phyloP scores from a whole-genome alignment of 53 echinoderm and acorn worm genomes.

The Temnopleurus reevesii region DNA sequence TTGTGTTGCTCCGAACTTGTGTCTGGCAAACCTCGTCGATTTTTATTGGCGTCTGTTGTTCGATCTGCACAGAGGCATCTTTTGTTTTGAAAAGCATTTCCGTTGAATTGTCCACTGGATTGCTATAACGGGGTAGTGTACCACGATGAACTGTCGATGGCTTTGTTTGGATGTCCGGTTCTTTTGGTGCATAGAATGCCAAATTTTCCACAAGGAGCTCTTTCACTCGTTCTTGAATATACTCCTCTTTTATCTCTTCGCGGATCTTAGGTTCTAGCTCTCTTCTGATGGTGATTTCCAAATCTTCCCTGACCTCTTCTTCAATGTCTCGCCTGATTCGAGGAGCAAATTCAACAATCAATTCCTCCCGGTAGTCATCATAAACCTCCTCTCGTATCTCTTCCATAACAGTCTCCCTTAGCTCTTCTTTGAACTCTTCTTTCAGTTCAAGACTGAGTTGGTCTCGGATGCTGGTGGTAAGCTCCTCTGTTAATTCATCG shows the following conservation, averaged over 20 bases:
- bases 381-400: constrained; percentile 66
- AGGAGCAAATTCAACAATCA: constrained; percentile 70
- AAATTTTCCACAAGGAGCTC: constrained; percentile 36
- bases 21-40: constrained; percentile 56
- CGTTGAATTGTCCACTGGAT: constrained; percentile 34
- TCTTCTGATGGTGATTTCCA: constrained; percentile 66
- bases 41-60: constrained; percentile 54
- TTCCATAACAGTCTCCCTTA: constrained; percentile 67
- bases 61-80: constrained; percentile 54
- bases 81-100: constrained; percentile 14
- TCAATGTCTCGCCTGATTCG: constrained; percentile 70
- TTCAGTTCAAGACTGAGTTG: constrained; percentile 43
- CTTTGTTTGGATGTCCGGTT: constrained; percentile 40
- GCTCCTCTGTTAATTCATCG: constrained; percentile 54
- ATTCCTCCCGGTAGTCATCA: constrained; percentile 64
- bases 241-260: constrained; percentile 67
- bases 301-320: constrained; percentile 65
- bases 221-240: constrained; percentile 54
- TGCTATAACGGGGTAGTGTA: constrained; percentile 45
- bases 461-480: constrained; percentile 65
- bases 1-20: constrained; percentile 13
- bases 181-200: constrained; percentile 11
- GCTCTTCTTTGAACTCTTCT: constrained; percentile 61
- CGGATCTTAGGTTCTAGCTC: constrained; percentile 77
- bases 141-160: constrained; percentile 69